phyloP scores from a whole-genome alignment of 2,113 vertebrate genomes.

The Bujurquina vittata region DNA sequence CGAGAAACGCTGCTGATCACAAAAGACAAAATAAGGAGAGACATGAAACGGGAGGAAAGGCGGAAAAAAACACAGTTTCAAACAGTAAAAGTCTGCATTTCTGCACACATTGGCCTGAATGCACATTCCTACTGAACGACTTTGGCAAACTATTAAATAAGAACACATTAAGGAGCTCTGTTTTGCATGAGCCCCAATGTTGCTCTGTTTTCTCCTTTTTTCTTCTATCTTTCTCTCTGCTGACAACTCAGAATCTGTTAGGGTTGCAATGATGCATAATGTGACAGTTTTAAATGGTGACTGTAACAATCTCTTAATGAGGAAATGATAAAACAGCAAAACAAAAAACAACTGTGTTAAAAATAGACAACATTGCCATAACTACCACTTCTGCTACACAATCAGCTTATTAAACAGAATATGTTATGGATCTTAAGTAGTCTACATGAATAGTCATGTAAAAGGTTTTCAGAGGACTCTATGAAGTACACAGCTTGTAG shows the following conservation, averaged over 20 bases:
- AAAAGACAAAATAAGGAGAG: slow-evolving; percentile 27
- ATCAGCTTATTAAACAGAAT: background rate
- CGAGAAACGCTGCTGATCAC: background rate
- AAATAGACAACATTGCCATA: background rate
- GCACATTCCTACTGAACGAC: slow-evolving; percentile 72
- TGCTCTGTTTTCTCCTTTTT: slow-evolving; percentile 47
- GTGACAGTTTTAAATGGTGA: background rate
- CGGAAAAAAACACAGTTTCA: slow-evolving; percentile 28
- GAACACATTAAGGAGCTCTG: slow-evolving; percentile 70
- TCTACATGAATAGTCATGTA: background rate
- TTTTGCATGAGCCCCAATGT: slow-evolving; percentile 64
- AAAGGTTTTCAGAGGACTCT: background rate
- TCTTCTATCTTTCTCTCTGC: slow-evolving; percentile 22
- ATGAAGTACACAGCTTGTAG: background rate
- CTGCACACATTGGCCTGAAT: slow-evolving; percentile 68
- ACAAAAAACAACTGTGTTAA: background rate
- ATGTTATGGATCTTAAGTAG: background rate
- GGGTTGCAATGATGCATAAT: slow-evolving; percentile 7
- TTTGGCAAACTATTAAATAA: slow-evolving; percentile 75
- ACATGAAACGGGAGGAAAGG: slow-evolving; percentile 26
- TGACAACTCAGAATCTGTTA: slow-evolving; percentile 17
- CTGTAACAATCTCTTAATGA: background rate
- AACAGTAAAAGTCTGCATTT: slow-evolving; percentile 44
- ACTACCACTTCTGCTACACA: background rate
- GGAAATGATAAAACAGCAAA: background rate